Base-by-base conservation (phyloP, 2,113 vertebrate genomes). In the Menidia beryllina region DNA sequence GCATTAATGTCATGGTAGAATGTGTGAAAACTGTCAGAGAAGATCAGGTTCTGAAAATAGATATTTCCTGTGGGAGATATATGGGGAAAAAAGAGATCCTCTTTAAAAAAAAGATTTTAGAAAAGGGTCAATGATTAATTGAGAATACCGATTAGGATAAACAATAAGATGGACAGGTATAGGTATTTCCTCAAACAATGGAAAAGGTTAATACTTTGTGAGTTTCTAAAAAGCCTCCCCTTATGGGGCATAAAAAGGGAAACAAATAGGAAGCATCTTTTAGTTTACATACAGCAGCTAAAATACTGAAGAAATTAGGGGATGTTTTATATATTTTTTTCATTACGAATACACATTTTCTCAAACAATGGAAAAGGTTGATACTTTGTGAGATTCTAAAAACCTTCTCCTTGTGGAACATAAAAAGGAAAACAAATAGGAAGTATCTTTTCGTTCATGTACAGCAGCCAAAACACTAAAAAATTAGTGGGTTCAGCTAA, bases 21-120 rank as follows among this genome's bases (percentile, higher is more conserved):
- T 79, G 86, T 87, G 83, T 85, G 86, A 88, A 88, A 88, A 75
- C 86, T 88, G 86, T 90, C 90, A 89, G 56, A 84, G 75, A 84
- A 85, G 84, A 88, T 89, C 85, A 88, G 77, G 66, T 74, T 88
- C 86, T 59, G 67, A 79, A 90, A 90, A 91, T 90, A 91, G 83
- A 85, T 58, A 21, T 39, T 79, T 54, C 84, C 77, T 77, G 61
- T 76, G 82, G 81, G 77, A 69, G 47, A 60, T 39, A 66, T 36
- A 36, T 36, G 26, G 41, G n/a, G n/a, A n/a, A 15, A 17, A 43
- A 15, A 48, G 41, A 63, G 30, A 25, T n/a, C 56, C 59, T 27
- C 20, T 69, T 47, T 47, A 47, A 59, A 26, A 66, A 24, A 50
- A 38, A 50, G 45, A 69, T 81, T 84, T 62, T 63, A 56, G 64